Percentiles rank a stretch among this genome's conserved stretches.
phyloP scores from a whole-genome alignment of 2,888 invertebrate genomes.

The Aspidiotus rigidus region DNA sequence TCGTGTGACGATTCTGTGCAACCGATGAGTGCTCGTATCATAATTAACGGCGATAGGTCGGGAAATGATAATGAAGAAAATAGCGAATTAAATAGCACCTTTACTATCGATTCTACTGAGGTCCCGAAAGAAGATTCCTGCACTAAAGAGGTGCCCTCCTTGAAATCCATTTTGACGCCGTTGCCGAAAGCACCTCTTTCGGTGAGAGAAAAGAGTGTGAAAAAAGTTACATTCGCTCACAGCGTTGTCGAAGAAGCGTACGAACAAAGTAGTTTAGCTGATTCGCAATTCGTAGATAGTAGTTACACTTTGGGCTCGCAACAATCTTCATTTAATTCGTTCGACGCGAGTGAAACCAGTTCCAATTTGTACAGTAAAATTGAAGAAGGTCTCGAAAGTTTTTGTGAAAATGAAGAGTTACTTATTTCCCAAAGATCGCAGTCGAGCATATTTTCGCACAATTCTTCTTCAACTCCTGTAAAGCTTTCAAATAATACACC shows the following conservation, averaged over 20 bases:
- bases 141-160: neutral
- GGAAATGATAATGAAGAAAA: neutral
- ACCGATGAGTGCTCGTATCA: conserved; percentile 7
- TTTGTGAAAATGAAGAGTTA: neutral
- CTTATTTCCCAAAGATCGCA: neutral
- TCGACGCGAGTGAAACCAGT: neutral
- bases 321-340: neutral
- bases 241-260: neutral
- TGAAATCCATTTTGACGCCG: conserved; percentile 19
- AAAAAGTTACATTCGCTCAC: conserved; percentile 17
- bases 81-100: neutral
- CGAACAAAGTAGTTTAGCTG: neutral
- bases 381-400: neutral
- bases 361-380: neutral
- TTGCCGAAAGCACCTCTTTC: neutral
- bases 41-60: neutral
- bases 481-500: neutral
- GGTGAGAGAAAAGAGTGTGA: conserved; percentile 9
- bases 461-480: neutral
- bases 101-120: neutral
- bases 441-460: neutral
- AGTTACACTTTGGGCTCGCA: neutral
- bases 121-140: neutral
- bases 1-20: neutral
- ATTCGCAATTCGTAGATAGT: neutral